Conservation (phyloP, 2,797 vertebrate species). For the Holocentrus rufus region DNA sequence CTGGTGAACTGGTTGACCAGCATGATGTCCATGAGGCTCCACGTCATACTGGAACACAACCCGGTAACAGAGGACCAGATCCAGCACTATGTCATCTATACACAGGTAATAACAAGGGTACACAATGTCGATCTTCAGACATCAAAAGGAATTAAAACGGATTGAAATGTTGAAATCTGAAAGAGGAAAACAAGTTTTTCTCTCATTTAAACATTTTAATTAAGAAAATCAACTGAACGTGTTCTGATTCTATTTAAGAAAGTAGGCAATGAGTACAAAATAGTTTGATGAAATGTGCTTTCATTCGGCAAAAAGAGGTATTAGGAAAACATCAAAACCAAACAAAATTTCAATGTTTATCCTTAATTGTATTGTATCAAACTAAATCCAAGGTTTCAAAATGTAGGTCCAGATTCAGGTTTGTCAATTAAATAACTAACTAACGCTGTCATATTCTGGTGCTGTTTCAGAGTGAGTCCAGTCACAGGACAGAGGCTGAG, state of each 20-base stretch:
- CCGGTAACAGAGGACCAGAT: slow-evolving; percentile 87
- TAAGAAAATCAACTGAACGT: too few relatives aligned
- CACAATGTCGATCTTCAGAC: background rate
- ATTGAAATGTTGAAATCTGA: too few relatives aligned
- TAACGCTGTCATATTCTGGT: background rate
- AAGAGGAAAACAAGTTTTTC: too few relatives aligned
- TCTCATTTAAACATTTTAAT: too few relatives aligned
- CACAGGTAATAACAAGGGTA: slow-evolving; percentile 55
- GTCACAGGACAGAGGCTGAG: slow-evolving; percentile 44
- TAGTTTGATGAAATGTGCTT: too few relatives aligned
- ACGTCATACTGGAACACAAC: slow-evolving; percentile 88
- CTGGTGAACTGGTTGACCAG: slow-evolving; percentile 90
- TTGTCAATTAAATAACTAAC: background rate
- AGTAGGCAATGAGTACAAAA: too few relatives aligned
- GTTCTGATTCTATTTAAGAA: too few relatives aligned
- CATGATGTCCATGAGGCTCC: slow-evolving; percentile 89
- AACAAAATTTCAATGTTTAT: too few relatives aligned
- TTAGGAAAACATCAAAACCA: too few relatives aligned
- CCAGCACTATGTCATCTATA: slow-evolving; percentile 80
- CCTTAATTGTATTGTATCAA: too few relatives aligned
- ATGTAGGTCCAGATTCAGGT: background rate
- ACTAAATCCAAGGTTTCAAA: background rate
- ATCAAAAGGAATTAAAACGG: too few relatives aligned
- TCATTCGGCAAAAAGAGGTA: too few relatives aligned
- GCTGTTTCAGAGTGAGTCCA: slow-evolving; percentile 54